Base-by-base conservation (phyloP, 2,113 vertebrate species). In the Macroglossus sobrinus region DNA sequence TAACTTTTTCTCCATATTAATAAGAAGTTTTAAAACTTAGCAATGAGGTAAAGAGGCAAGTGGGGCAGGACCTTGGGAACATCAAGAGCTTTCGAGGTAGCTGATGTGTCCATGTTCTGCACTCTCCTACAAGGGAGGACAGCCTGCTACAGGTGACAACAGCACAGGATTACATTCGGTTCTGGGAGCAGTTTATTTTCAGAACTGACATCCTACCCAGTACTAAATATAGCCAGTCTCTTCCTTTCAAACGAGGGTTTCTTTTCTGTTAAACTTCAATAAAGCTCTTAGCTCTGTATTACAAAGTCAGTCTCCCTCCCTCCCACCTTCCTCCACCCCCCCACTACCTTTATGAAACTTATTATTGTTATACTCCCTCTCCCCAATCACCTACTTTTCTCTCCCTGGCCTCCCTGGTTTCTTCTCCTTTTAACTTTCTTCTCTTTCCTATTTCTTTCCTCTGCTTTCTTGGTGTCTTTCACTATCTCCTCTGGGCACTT, bases 141-240 rank as follows among this genome's bases (percentile, higher is more conserved):
- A 95, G 97, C 89, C 72, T 68, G 0, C 96, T 97, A 94, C 97
- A 92, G 97, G 98, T 98, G 97, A 98, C 97, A 98, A 97, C 93
- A 92, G 86, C 97, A 66, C 92, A 98, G 97, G 93, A 98, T 98
- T 98, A 96, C 97, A 98, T 98, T 97, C 94, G 94, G 95, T 97
- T 98, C 97, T 98, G 95, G 93, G 95, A 97, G 97, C 97, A 94
- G 96, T 96, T 98, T 99, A 98, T 99, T 99, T 98, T 98, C 97
- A 98, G 97, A 98, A 97, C 98, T 98, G 98, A 98, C 97, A 98
- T 98, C 96, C 97, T 98, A 98, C 98, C 98, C 98, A 96, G 3
- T 12, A 94, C 97, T 98, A 99, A 98, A 98, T 98, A 98, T 98
- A 98, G 97, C 84, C 4, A 4, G 43, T 97, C 95, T 97, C 98